Conservation (phyloP, 2,113 vertebrate genomes). For the Lanius ludovicianus region DNA sequence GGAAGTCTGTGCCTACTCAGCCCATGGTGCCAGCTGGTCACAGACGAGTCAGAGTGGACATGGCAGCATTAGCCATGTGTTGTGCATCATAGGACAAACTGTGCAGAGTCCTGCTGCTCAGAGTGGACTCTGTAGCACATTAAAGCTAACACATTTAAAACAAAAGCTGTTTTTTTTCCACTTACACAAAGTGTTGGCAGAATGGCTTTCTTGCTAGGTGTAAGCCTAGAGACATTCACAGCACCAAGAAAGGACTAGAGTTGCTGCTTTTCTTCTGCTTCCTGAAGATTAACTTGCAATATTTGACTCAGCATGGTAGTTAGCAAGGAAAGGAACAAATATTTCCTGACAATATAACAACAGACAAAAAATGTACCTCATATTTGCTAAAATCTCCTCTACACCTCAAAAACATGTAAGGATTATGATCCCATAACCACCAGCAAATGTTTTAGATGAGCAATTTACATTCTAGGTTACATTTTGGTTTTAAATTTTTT, state of each 20-base stretch:
- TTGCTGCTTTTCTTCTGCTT: not conserved
- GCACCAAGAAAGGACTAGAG: not conserved
- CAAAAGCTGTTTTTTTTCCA: not conserved
- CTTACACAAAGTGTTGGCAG: not conserved
- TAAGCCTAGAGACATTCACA: not conserved
- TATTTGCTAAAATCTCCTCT: not conserved
- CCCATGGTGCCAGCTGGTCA: not conserved
- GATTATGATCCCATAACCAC: not conserved
- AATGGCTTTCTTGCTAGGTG: not conserved
- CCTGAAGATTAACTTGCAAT: not conserved
- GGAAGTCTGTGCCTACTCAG: not conserved
- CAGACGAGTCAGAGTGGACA: not conserved
- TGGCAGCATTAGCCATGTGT: not conserved
- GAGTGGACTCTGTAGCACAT: not conserved
- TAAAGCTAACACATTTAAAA: not conserved
- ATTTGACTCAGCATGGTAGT: not conserved
- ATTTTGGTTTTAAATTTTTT: slow-evolving; percentile 33
- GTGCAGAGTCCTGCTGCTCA: not conserved
- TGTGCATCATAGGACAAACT: not conserved
- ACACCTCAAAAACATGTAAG: not conserved
- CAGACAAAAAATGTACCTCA: not conserved
- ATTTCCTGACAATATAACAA: not conserved
- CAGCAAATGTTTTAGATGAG: not conserved
- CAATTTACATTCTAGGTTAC: not conserved
- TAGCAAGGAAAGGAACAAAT: not conserved